Evolutionary conservation across 2,888 invertebrate species (phyloP), one percentile per base, ranked within the genome.

Genomic region (Tetheella fluctuosa): DNA sequence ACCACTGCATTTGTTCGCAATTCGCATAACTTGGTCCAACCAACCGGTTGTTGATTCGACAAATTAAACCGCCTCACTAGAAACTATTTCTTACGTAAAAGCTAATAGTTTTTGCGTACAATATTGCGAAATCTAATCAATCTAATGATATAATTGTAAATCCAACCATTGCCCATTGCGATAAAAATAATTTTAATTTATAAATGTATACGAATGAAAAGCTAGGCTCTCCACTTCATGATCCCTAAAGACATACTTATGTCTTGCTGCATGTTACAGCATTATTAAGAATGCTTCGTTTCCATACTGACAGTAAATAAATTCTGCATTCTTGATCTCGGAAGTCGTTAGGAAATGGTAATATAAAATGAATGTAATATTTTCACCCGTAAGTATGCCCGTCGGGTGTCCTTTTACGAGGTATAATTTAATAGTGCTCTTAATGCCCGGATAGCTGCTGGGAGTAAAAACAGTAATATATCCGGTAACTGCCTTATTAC

Each of bases 351-450:
- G 59, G 63, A 60, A 55, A 48, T 58, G 54, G 64, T 63, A 64
- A 62, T 66, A 69, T 68, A 68, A 71, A 68, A 61, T 63, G 59
- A 62, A 67, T 67, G 69, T 68, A 68, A 71, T 73, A 71, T 69
- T 69, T 73, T 68, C 57, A 60, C 64, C 63, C 37, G 66, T 64
- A 69, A 64, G 64, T 62, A 68, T 56, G 59, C 62, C 62, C 54
- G 57, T 56, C 60, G 59, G 55, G 59, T 68, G 70, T 65, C 60
- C 66, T 67, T 76, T 76, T 74, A 76, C 70, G 72, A 74, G 55
- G 65, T 63, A 60, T 52, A 59, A 69, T 71, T 74, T 73, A 71
- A 74, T 67, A 60, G 64, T 62, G 57, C 55, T 59, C 52, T 53
- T 68, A 66, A 66, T 63, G 63, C 59, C 48, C 48, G 34, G 34